Base-by-base conservation (phyloP, 2,113 vertebrate genomes). In the Crotalus viridis region DNA sequence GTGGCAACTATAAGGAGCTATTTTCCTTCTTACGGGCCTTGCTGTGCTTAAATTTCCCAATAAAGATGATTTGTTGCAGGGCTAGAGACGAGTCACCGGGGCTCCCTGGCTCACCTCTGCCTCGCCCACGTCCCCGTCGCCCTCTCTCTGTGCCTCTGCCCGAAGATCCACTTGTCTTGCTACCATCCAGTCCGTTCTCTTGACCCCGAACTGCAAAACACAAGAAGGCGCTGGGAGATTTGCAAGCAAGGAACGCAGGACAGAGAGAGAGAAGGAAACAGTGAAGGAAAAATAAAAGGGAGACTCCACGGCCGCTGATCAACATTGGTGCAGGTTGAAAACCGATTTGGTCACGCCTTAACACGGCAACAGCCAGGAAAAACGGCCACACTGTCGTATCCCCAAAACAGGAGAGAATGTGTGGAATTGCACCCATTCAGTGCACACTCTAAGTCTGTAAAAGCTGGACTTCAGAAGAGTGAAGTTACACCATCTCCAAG, bases 161-260 rank as follows among this genome's bases (percentile, higher is more conserved):
- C 74, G 98, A 98, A 43, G 98, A 94, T 33, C 98, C 99, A 90
- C 98, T 98, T 1, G 97, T 97, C 96, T 99, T 99, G 22, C 97
- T 96, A 46, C 98, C 98, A 39, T 99, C 99, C 87, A 99, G 94
- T 52, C 99, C 99, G 10, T 99, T 99, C 96, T 99, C 99, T 97
- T 99, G 99, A 92, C 99, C 99, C 59, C 99, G 98, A 96, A 99
- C 99, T 99, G 93, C 21, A 96, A 97, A 59, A 96, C 3, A 96
- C 39, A 90, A 12, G 90, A 88, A 0, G 0, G 88, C 0, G 0
- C 48, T 88, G 13, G 91, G 74, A 54, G 9, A n/a, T 15, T 12
- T 93, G 69, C 91, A n/a, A 10, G 33, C 0, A 12, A 33, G 39
- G 61, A 1, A 39, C 3, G 9, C 56, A 2, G 2, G 1, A 43